Conservation (phyloP, 2,888 invertebrate genomes). For the Drosophila helvetica region DNA sequence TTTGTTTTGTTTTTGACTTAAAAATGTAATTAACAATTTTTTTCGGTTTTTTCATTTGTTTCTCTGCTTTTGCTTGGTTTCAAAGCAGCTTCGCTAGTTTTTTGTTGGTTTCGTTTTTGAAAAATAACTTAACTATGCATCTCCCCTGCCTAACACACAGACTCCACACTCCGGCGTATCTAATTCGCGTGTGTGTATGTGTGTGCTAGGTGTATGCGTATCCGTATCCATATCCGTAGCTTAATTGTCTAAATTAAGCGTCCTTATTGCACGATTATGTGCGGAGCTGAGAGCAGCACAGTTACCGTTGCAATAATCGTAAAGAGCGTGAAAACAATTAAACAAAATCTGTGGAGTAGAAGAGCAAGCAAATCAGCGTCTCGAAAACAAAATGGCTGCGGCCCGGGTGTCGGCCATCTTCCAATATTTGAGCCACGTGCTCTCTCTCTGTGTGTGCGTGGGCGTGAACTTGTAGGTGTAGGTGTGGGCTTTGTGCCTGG, state of each 20-base stretch:
- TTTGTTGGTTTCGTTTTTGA: conserved; percentile 45
- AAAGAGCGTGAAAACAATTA: conserved; percentile 97
- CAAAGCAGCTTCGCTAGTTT: conserved; percentile 65
- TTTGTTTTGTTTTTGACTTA: conserved; percentile 66
- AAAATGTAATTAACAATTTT: conserved; percentile 82
- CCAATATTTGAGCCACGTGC: conserved; percentile 54
- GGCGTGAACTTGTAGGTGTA: not conserved
- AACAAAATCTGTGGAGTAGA: conserved; percentile 90
- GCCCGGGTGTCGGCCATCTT: conserved; percentile 43
- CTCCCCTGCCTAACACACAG: conserved; percentile 19
- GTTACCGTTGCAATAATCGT: conserved; percentile 96
- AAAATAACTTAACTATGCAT: conserved; percentile 70
- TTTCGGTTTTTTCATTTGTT: conserved; percentile 59
- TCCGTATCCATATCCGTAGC: conserved; percentile 49
- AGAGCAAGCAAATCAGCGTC: conserved; percentile 25
- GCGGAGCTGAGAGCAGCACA: conserved; percentile 95
- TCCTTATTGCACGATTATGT: conserved; percentile 95
- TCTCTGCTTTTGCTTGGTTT: conserved; percentile 51
- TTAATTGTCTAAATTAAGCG: conserved; percentile 65
- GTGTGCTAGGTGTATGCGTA: conserved; percentile 11
- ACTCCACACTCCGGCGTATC: conserved; percentile 29
- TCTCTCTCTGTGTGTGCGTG: not conserved
- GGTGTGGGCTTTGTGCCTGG: conserved; percentile 6
- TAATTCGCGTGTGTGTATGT: conserved; percentile 10
- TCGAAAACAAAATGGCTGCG: conserved; percentile 51